phyloP scores from a whole-genome alignment of 2,797 vertebrate genomes.

The Falco novaeseelandiae region DNA sequence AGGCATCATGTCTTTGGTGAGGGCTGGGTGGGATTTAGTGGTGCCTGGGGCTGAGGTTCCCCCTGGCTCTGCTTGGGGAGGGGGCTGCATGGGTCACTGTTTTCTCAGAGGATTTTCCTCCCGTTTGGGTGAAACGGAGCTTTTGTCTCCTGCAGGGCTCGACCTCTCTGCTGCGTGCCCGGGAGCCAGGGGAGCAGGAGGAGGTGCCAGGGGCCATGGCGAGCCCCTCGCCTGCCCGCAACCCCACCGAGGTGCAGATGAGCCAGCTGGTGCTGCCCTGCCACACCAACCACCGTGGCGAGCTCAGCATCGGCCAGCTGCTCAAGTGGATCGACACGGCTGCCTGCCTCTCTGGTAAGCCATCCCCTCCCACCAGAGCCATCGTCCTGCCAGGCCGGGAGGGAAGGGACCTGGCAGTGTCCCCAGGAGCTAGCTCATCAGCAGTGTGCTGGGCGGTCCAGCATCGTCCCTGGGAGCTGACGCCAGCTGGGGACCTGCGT shows the following conservation, averaged over 20 bases:
- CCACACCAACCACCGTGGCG: constrained; percentile 90
- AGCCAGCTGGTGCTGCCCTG: constrained; percentile 95
- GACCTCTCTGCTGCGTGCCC: background rate
- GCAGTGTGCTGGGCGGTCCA: background rate
- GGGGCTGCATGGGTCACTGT: fast-evolving
- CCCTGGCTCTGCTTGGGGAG: background rate
- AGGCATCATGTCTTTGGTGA: fast-evolving
- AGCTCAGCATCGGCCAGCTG: constrained; percentile 91
- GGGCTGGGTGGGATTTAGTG: background rate
- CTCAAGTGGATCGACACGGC: constrained; percentile 98
- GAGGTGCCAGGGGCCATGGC: constrained; percentile 56
- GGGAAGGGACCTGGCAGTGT: background rate
- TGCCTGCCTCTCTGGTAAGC: constrained; percentile 91
- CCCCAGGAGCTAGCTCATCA: background rate
- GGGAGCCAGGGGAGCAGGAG: constrained; percentile 8
- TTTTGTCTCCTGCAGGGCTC: background rate
- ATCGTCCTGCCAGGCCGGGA: fast-evolving
- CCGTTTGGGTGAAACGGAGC: fast-evolving
- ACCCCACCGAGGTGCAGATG: constrained; percentile 95
- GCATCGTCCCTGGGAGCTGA: background rate
- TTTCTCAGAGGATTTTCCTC: background rate
- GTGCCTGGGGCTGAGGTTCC: background rate
- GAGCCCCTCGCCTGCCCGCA: constrained; percentile 75
- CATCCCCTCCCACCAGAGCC: background rate
- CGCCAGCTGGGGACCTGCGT: background rate